Percentiles rank a stretch among this genome's conserved stretches.
These are phyloP conservation scores for Polymixis flavicincta DNA, from an alignment of 2,888 invertebrate genomes.

Conservation along the genomic window DNA sequence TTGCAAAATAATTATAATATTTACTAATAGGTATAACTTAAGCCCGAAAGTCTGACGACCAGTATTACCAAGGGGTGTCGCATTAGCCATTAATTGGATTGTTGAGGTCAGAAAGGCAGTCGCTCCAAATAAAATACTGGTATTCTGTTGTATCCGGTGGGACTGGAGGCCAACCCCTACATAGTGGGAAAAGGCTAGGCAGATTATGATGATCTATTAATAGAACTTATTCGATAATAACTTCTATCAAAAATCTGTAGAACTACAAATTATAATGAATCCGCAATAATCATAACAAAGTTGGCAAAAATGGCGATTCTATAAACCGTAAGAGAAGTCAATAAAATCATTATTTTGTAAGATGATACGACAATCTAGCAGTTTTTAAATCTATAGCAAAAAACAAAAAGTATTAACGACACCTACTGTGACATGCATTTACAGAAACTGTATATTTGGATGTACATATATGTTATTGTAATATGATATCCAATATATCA, in stretches of 20 bases:
- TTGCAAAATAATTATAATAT: neutral
- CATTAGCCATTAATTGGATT: too few relatives aligned
- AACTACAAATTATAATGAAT: neutral
- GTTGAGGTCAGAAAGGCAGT: too few relatives aligned
- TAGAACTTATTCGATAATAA: neutral
- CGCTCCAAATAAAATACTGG: too few relatives aligned
- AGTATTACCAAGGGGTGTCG: too few relatives aligned
- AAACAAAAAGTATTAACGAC: slow-evolving; percentile 49
- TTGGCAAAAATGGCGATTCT: slow-evolving; percentile 18
- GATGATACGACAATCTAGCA: slow-evolving; percentile 15
- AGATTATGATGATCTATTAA: neutral
- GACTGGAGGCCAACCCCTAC: too few relatives aligned
- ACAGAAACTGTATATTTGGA: slow-evolving; percentile 38
- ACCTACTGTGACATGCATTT: slow-evolving; percentile 24
- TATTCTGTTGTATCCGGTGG: too few relatives aligned
- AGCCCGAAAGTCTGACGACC: neutral
- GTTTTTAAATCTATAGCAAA: slow-evolving; percentile 33
- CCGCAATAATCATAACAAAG: neutral
- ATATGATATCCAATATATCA: slow-evolving; percentile 58
- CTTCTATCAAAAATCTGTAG: neutral
- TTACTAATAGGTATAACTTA: neutral
- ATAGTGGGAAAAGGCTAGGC: too few relatives aligned
- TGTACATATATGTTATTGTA: slow-evolving; percentile 17
- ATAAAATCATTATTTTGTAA: slow-evolving; percentile 29
- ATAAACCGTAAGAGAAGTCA: slow-evolving; percentile 30